Base-by-base conservation (phyloP, 2,113 vertebrate genomes). In the Pyxicephalus adspersus region DNA sequence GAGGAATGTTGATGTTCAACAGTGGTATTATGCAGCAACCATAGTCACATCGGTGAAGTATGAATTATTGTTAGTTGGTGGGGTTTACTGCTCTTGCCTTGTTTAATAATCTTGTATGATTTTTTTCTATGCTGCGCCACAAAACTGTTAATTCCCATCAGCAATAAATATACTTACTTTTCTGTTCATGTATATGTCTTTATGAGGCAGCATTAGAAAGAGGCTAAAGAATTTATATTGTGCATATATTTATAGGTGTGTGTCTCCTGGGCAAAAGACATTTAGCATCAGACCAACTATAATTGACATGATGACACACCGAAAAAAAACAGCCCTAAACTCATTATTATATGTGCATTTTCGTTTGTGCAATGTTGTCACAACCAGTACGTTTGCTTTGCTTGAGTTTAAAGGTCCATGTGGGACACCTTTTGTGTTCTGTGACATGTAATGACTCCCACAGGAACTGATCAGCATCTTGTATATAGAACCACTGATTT, bases 391-490 rank as follows among this genome's bases (percentile, higher is more conserved):
- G 71, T 74, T 74, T 74, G 54, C 71, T 58, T 31, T 74, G 55
- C 28, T 38, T 31, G 25, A 20, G 29, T 60, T 54, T 74, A 54
- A 58, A 74, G 15, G 54, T 60, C 54, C 57, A 55, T 58, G 18
- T 38, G 57, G 71, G 71, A 74, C 54, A 74, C n/a, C 52, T 13
- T 31, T 73, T 57, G 26, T 57, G 54, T n/a, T 70, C 26, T 60
- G 29, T 51, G 54, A 65, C 65, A 63, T 20, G 3, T 80, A 80
- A 80, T 77, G 73, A 70, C 71, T 86, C 83, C 87, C 61, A 25
- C 60, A 83, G 58, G 73, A 50, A 0, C 57, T 83, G 57, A 71
- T 85, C 18, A 83, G 0, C n/a, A 75, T 84, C 20, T 29, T 4
- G 7, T 83, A 64, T 85, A 54, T 80, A 83, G 72, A 63, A 71